These are phyloP conservation scores for Cephus rjabovi DNA, from an alignment of 2,888 invertebrate species.

Conservation along the genomic window DNA sequence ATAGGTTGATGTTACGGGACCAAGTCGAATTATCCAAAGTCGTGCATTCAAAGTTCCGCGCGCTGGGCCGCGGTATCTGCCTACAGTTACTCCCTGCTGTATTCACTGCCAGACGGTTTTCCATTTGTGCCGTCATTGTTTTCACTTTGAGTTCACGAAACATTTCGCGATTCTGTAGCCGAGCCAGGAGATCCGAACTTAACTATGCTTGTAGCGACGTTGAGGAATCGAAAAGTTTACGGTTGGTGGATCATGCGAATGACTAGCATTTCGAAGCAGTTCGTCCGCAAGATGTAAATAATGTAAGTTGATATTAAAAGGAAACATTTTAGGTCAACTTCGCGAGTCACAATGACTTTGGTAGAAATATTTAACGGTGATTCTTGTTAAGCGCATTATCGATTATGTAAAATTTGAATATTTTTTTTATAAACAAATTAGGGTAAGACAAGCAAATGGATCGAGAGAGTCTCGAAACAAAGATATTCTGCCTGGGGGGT, in stretches of 20 bases:
- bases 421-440: no score
- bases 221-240: no score
- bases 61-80: not conserved
- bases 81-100: not conserved
- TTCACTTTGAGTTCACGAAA: conserved; percentile 21
- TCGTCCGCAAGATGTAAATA: no score
- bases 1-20: not conserved
- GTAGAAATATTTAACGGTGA: not conserved
- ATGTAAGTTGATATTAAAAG: no score
- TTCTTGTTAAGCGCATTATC: not conserved
- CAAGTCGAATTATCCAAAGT: not conserved
- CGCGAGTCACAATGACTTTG: not conserved
- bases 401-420: not conserved
- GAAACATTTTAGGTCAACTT: no score
- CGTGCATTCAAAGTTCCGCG: not conserved
- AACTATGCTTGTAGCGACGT: no score
- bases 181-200: not conserved
- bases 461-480: not conserved
- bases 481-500: not conserved
- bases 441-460: no score
- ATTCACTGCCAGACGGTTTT: conserved; percentile 25
- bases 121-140: conserved; percentile 33
- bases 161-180: conserved; percentile 16
- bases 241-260: no score
- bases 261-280: no score